Evolutionary conservation across 2,113 vertebrate species (phyloP).

Genomic region (Oryzias woworae): DNA sequence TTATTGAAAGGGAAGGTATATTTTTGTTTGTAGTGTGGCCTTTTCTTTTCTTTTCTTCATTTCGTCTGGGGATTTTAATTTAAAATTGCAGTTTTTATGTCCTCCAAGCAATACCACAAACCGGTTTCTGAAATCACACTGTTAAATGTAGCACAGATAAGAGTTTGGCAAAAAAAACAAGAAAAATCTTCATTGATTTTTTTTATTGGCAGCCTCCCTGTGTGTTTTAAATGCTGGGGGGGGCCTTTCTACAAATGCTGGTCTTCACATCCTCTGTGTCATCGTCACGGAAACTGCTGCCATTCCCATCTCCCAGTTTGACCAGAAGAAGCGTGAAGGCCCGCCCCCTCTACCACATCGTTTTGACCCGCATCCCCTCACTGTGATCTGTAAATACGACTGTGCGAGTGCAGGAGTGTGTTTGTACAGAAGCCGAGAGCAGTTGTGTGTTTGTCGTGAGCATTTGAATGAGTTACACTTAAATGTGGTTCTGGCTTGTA

Average conservation of each 20-base stretch:
- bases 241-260: constrained; percentile 36
- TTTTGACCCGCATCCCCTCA: constrained; percentile 65
- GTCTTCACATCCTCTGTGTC: constrained; percentile 58
- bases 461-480: constrained; percentile 88
- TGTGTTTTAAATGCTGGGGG: constrained; percentile 41
- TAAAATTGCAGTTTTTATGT: constrained; percentile 58
- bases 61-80: constrained; percentile 41
- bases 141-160: constrained; percentile 69
- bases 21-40: constrained; percentile 74
- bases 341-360: constrained; percentile 9
- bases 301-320: constrained; percentile 59
- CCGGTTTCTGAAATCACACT: constrained; percentile 56
- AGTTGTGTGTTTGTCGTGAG: constrained; percentile 68
- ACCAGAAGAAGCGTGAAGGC: constrained; percentile 51
- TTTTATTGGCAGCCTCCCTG: constrained; percentile 41
- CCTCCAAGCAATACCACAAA: constrained; percentile 73
- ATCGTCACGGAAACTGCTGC: constrained; percentile 60
- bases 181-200: constrained; percentile 21
- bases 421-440: constrained; percentile 54
- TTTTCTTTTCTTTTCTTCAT: constrained; percentile 52
- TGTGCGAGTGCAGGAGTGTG: constrained; percentile 43
- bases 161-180: constrained; percentile 32
- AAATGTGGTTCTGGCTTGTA: constrained; percentile 94
- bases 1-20: constrained; percentile 73
- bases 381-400: constrained; percentile 82